Conservation (phyloP, 2,888 invertebrate genomes). For the Augochlorella aurata region DNA sequence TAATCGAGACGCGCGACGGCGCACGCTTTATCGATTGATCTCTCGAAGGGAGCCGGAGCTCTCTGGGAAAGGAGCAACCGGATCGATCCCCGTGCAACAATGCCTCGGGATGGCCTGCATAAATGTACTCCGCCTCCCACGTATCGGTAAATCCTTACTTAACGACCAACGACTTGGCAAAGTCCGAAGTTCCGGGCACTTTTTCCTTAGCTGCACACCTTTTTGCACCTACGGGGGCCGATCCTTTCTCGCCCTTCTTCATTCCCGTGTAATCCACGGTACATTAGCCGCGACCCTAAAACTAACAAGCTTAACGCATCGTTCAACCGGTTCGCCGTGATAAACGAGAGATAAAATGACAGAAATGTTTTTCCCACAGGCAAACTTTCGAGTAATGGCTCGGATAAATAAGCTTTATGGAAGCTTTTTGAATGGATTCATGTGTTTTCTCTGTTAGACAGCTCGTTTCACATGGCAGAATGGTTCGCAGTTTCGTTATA, state of each 20-base stretch:
- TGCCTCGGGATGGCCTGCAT: slow-evolving; percentile 48
- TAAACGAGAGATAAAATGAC: background rate
- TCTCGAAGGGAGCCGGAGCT: slow-evolving; percentile 45
- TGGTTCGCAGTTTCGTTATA: background rate
- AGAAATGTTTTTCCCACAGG: background rate
- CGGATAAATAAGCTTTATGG: background rate
- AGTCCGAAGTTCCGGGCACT: slow-evolving; percentile 64
- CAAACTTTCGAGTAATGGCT: background rate
- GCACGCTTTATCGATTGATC: slow-evolving; percentile 65
- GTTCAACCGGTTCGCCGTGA: background rate
- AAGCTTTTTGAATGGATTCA: background rate
- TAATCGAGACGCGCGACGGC: slow-evolving; percentile 53
- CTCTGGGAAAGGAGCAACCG: slow-evolving; percentile 22
- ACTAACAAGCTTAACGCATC: slow-evolving; percentile 55
- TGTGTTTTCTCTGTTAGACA: background rate
- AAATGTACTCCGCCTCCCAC: slow-evolving; percentile 50
- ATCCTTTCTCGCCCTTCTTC: slow-evolving; percentile 21
- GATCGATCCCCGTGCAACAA: slow-evolving; percentile 33
- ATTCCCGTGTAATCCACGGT: slow-evolving; percentile 46
- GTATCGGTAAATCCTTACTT: slow-evolving; percentile 72
- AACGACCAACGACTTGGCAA: slow-evolving; percentile 69
- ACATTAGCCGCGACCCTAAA: slow-evolving; percentile 51
- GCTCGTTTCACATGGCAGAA: background rate
- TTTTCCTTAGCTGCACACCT: slow-evolving; percentile 36
- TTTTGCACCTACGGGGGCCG: slow-evolving; percentile 24